Conservation (phyloP, 2,113 vertebrate species). For the Solenodon paradoxus region DNA sequence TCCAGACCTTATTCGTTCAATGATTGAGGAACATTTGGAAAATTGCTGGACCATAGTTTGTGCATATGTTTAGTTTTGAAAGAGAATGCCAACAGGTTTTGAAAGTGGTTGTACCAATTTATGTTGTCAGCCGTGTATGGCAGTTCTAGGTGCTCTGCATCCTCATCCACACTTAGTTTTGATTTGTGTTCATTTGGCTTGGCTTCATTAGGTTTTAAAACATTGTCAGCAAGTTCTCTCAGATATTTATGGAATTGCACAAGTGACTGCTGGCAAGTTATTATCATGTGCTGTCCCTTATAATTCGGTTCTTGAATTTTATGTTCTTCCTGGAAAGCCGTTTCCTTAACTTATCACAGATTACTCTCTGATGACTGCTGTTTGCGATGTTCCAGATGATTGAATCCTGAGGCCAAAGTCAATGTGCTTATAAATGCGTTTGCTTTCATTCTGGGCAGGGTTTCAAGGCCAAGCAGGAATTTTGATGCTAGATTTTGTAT, state of each 20-base stretch:
- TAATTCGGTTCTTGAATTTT: neutral
- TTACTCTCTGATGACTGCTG: neutral
- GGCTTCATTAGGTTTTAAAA: neutral
- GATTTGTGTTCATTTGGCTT: too few species aligned
- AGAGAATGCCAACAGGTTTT: neutral
- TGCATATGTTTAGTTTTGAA: neutral
- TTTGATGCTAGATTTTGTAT: slow-evolving; percentile 25
- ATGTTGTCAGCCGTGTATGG: neutral
- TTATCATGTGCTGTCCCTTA: neutral
- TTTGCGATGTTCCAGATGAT: neutral
- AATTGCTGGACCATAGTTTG: neutral
- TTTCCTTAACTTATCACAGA: neutral
- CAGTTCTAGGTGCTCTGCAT: fast-evolving
- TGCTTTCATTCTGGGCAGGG: neutral
- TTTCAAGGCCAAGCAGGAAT: neutral
- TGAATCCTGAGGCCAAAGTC: neutral
- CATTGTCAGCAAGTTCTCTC: neutral
- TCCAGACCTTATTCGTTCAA: neutral
- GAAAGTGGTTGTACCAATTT: neutral
- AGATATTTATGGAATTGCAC: neutral
- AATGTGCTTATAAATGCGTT: neutral
- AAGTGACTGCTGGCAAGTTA: neutral
- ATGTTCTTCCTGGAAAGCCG: neutral
- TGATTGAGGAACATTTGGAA: neutral
- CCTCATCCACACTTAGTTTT: neutral